Evolutionary conservation across 2,888 invertebrate genomes (phyloP), one percentile per base, ranked within the genome.

Genomic region (Buathra laborator): DNA sequence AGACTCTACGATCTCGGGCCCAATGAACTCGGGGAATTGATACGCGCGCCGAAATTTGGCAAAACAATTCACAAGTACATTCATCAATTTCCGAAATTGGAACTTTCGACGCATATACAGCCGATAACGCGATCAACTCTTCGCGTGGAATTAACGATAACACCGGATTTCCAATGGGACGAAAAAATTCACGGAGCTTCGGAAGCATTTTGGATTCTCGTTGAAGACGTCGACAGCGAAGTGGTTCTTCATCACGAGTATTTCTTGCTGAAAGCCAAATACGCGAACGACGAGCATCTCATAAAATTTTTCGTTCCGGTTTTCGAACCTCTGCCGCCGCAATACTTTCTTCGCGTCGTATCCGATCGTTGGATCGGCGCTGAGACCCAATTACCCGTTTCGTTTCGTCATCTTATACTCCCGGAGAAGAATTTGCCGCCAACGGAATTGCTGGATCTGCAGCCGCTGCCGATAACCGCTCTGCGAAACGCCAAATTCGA

Each of bases 131-230:
- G 98, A 77, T 97, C 98, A 1, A 99, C 99, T 0, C 94, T 99
- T 24, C 95, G 98, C 77, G 99, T 99, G 0, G 99, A 99, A 94
- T 94, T 99, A 16, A 99, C 99, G 0, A 98, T 99, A 83, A 99
- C 99, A 0, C 99, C 99, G 0, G 99, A 99, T 94, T 99, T 99
- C 94, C 98, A 99, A 91, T 99, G 99, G 99, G 99, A 99, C 90
- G 99, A 99, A 86, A 99, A 99, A 94, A 95, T 97, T 32, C 96
- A 96, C 90, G 97, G 97, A 0, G 96, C 96, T 51, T 97, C 97
- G 0, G 98, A 98, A 93, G 98, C 97, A 0, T 98, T 98, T 94
- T 98, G 98, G 98, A 97, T 98, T 90, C 94, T 98, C 5, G 97
- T 98, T 0, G 97, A 98, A 91, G 98, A 98, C 90, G 98, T 98